phyloP scores from a whole-genome alignment of 2,888 invertebrate species.

The Habrosyne pyritoides region DNA sequence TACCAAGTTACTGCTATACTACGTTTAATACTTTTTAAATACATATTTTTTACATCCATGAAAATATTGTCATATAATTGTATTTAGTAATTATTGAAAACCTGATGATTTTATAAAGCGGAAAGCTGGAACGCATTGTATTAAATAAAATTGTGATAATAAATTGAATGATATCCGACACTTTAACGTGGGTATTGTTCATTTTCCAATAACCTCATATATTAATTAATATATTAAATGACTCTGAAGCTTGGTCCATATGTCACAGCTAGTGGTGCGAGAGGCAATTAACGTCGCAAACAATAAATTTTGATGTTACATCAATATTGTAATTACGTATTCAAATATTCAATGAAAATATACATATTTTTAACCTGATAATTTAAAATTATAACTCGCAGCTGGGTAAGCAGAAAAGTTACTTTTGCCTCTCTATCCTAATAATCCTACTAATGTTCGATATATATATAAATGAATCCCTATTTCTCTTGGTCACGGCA shows the following conservation, averaged over 20 bases:
- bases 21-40: too few species aligned
- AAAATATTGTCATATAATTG: too few species aligned
- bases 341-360: neutral
- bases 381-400: too few species aligned
- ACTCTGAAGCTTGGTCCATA: slow-evolving; percentile 33
- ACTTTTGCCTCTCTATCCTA: too few species aligned
- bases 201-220: slow-evolving; percentile 40
- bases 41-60: too few species aligned
- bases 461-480: too few species aligned
- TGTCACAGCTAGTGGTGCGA: slow-evolving; percentile 25
- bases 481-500: too few species aligned
- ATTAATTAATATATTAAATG: slow-evolving; percentile 44
- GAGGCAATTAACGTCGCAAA: slow-evolving; percentile 43
- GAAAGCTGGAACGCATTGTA: neutral
- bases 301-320: slow-evolving; percentile 18
- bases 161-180: slow-evolving; percentile 26
- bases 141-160: slow-evolving; percentile 14
- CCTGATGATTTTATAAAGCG: neutral
- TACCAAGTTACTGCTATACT: too few species aligned
- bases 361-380: too few species aligned
- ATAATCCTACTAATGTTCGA: too few species aligned
- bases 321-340: neutral
- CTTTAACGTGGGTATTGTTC: slow-evolving; percentile 39
- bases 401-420: too few species aligned
- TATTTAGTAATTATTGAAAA: too few species aligned